A percentile compares a stretch with the other conserved stretches of the same genome.
Evolutionary conservation across 1,140 invertebrate genomes (phyloP).

Genomic region (Chironomus tepperi): DNA sequence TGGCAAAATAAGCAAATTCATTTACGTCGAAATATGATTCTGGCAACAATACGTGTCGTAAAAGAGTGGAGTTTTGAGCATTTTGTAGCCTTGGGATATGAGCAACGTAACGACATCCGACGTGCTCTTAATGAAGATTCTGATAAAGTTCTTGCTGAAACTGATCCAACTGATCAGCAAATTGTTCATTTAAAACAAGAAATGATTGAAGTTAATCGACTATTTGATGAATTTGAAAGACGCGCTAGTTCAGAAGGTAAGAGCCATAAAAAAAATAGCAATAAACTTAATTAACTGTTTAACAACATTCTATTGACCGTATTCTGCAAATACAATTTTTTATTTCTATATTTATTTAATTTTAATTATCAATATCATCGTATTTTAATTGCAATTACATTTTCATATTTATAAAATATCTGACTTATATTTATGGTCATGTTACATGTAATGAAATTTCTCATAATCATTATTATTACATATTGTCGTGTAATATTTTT

Average conservation of each 20-base stretch:
- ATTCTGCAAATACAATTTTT: not conserved
- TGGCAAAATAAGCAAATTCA: slow-evolving; percentile 89
- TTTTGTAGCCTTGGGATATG: slow-evolving; percentile 84
- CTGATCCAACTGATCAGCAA: slow-evolving; percentile 84
- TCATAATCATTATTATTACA: no score
- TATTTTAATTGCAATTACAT: not conserved
- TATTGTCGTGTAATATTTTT: no score
- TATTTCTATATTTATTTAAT: not conserved
- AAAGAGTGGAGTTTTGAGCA: slow-evolving; percentile 80
- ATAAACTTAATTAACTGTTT: slow-evolving; percentile 12
- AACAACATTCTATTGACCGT: slow-evolving; percentile 26
- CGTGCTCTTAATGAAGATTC: slow-evolving; percentile 92
- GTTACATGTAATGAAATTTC: no score
- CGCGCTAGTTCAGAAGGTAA: slow-evolving; percentile 61
- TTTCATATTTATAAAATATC: not conserved
- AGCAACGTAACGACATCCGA: slow-evolving; percentile 83
- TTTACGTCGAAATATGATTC: slow-evolving; percentile 89
- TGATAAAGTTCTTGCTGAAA: slow-evolving; percentile 80
- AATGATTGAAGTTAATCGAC: slow-evolving; percentile 83
- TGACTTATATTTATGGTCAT: slow-evolving; percentile 4
- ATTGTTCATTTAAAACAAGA: slow-evolving; percentile 70
- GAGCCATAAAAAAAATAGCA: slow-evolving; percentile 23
- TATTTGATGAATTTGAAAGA: slow-evolving; percentile 84
- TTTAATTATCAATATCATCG: not conserved
- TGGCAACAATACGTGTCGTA: slow-evolving; percentile 89